phyloP scores from a whole-genome alignment of 2,113 vertebrate genomes.

The Nerophis ophidion region DNA sequence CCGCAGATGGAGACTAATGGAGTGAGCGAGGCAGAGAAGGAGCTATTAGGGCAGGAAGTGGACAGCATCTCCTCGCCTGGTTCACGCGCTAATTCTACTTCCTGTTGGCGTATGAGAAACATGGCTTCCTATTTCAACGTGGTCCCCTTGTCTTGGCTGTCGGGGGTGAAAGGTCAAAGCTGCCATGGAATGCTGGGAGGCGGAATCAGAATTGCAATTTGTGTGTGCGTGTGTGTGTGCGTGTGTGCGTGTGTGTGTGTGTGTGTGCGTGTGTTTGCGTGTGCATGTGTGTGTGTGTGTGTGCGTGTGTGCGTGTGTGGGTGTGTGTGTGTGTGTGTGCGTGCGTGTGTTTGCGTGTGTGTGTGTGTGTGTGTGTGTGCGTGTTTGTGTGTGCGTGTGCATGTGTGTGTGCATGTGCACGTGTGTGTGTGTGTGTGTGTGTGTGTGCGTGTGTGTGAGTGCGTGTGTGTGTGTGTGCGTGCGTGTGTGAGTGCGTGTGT shows the following conservation, averaged over 20 bases:
- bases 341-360: slow-evolving; percentile 9
- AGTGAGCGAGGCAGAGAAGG: slow-evolving; percentile 62
- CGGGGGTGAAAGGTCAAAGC: slow-evolving; percentile 42
- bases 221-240: slow-evolving; percentile 9
- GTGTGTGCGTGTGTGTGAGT: slow-evolving; percentile 26
- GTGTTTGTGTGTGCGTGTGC: slow-evolving; percentile 15
- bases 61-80: slow-evolving; percentile 33
- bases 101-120: too few relatives aligned
- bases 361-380: slow-evolving; percentile 22
- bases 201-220: slow-evolving; percentile 3
- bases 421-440: slow-evolving; percentile 1
- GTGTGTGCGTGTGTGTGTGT: slow-evolving; percentile 21
- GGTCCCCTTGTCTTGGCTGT: not conserved
- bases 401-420: not conserved
- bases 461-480: slow-evolving; percentile 19
- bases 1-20: slow-evolving; percentile 54
- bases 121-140: not conserved
- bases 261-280: not conserved
- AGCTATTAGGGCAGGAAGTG: slow-evolving; percentile 52
- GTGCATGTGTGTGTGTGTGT: too few relatives aligned
- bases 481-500: too few relatives aligned
- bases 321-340: not conserved
- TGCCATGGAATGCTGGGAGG: not conserved
- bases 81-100: not conserved
- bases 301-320: too few relatives aligned